Percentiles rank a stretch among this genome's conserved stretches.
Conservation (phyloP, 2,888 invertebrate genomes). For the Uropetala carovei region DNA sequence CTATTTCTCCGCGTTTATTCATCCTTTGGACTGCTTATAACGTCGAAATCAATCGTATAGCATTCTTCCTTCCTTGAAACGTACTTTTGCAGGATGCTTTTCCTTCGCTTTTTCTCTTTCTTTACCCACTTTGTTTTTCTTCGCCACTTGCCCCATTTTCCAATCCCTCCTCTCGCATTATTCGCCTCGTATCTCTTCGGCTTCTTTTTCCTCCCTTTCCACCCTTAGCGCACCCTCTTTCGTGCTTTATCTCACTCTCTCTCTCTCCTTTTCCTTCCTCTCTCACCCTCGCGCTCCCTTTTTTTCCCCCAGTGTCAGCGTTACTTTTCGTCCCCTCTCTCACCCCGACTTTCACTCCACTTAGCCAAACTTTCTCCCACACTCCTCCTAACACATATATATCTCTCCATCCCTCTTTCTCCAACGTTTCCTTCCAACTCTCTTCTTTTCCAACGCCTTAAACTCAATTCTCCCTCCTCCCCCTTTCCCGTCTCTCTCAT, state of each 20-base stretch:
- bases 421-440: background rate
- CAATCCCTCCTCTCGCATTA: background rate
- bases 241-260: background rate
- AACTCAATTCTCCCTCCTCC: background rate
- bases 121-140: background rate
- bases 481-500: background rate
- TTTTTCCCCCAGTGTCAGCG: background rate
- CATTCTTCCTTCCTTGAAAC: background rate
- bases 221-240: no score
- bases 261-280: background rate
- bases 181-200: background rate
- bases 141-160: background rate
- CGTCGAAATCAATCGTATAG: no score
- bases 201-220: no score
- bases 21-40: no score
- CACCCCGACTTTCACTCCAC: background rate
- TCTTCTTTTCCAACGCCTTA: background rate
- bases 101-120: background rate
- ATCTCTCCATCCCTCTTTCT: background rate
- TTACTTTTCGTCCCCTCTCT: background rate
- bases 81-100: background rate
- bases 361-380: no score
- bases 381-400: no score
- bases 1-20: background rate
- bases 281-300: background rate